Base-by-base conservation (phyloP, 1,140 invertebrate species). In the Drosophila biarmipes region DNA sequence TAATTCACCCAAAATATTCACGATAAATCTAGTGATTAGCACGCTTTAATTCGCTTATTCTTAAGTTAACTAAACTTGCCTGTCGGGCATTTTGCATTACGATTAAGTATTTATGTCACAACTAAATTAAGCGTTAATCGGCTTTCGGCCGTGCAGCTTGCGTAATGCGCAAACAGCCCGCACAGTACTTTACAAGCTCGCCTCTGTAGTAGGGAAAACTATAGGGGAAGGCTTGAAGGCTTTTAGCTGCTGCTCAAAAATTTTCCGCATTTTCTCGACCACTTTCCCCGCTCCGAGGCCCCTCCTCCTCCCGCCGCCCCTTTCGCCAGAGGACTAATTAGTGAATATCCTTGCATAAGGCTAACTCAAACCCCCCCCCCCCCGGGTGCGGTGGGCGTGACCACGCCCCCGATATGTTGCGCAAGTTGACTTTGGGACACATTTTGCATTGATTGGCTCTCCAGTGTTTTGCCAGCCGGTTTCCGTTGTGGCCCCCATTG, bases 391-490 rank as follows among this genome's bases (percentile, higher is more conserved):
- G 24, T 35, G 24, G 17, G 24, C 17, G 12, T 40, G 29, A 10
- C 42, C 29, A 46, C 29, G 42, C 55, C 1, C 43, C 17, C 14
- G 34, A 57, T 55, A 14, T 55, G 54, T 56, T 66, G 45, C 40
- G 14, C 49, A 51, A 66, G 29, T 58, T 68, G 37, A 53, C 45
- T 77, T 55, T 68, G 53, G 54, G 35, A 46, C 49, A 38, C 52
- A 73, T 64, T 77, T 68, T 81, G 45, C 80, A 74, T 82, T 84
- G 80, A 84, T 84, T 84, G 80, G 75, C 75, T 54, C 48, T 84
- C 71, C 64, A 84, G 77, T 68, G 62, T 58, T 43, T 72, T 51
- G 15, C 58, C 55, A 19, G 55, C 53, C 40, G 21, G 53, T 27
- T 52, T 35, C n/a, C 17, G 29, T 27, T 53, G 19, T 24, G 10